Base-by-base conservation (phyloP, 2,113 vertebrate species). In the Larimichthys crocea region DNA sequence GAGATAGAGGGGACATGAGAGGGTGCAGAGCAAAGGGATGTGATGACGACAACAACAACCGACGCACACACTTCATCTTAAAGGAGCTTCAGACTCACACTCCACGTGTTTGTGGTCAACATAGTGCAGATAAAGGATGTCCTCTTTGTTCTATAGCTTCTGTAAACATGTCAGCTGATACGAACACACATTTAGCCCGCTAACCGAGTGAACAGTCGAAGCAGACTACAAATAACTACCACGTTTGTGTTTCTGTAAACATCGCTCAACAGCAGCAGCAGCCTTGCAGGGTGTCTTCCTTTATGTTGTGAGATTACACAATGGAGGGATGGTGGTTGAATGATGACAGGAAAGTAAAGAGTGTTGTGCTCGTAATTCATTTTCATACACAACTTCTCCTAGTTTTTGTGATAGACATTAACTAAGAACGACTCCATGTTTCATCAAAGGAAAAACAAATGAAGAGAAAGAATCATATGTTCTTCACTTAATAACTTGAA, bases 21-120 rank as follows among this genome's bases (percentile, higher is more conserved):
- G 71, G 81, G 75, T 57, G 83, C 60, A 90, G 74, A 91, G 77
- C 78, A 86, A 66, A 55, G 89, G 79, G 80, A 90, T 89, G 88
- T 90, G 85, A 91, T 91, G 89, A 88, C 22, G 10, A 80, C 74
- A 74, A 70, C 26, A 61, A 85, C 48, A 68, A 52, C 24, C 12
- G 31, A 77, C 20, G 22, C 56, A 64, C 40, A 74, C 22, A 3
- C 78, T 46, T 19, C 22, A 4, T 56, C 31, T 35, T 40, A 42
- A 50, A 56, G 31, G 2, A 29, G 68, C 59, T 53, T 67, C 69
- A 56, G 3, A 44, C 50, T 24, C 48, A 11, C 56, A 53, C 60
- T 14, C 49, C 42, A 20, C 15, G 4, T 29, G 63, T 60, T 60
- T 70, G 48, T 61, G 53, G 50, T 31, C 16, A 75, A 55, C 31